phyloP scores from a whole-genome alignment of 2,797 vertebrate genomes.

The Brachyrhaphis roseni region DNA sequence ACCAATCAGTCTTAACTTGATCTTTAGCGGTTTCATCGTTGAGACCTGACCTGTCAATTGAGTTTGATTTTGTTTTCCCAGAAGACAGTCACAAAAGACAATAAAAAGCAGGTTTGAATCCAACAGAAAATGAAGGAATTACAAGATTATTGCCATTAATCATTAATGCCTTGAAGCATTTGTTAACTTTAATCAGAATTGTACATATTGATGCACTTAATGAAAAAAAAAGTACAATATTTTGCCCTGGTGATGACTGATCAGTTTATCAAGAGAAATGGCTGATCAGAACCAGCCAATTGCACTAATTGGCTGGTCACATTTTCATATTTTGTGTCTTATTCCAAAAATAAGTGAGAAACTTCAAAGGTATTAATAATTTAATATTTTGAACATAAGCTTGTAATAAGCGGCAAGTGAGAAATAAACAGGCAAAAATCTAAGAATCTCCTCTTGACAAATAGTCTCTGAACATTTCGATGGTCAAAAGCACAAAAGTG shows the following conservation, averaged over 20 bases:
- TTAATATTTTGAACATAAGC: neutral
- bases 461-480: slow-evolving; percentile 10
- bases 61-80: neutral
- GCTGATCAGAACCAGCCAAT: neutral
- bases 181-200: neutral
- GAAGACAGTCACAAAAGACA: neutral
- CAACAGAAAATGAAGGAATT: neutral
- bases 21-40: neutral
- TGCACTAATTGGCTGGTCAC: neutral
- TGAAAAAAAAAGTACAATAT: neutral
- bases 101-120: neutral
- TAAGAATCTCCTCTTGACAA: slow-evolving; percentile 19
- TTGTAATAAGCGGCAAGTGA: neutral
- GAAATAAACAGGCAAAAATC: slow-evolving; percentile 19
- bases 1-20: neutral
- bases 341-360: slow-evolving; percentile 18
- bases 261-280: neutral
- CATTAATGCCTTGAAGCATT: neutral
- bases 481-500: slow-evolving; percentile 34
- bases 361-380: slow-evolving; percentile 3
- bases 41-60: neutral
- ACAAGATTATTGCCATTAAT: neutral
- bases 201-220: neutral
- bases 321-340: neutral
- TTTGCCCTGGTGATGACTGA: neutral